Base-by-base conservation (phyloP, 1,140 invertebrate species). In the Brachionus sp. region DNA sequence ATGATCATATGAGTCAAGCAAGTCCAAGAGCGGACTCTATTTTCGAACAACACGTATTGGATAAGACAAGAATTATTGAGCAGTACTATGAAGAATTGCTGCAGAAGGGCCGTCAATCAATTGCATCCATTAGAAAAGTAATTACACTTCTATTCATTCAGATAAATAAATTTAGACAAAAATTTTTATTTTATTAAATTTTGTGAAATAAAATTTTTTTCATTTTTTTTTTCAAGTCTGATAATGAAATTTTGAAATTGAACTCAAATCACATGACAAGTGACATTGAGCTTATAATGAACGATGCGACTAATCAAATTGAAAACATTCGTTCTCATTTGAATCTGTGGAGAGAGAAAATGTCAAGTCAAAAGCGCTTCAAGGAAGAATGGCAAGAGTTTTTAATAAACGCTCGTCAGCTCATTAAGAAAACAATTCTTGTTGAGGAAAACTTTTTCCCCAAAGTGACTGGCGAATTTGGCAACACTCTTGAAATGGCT, bases 391-490 rank as follows among this genome's bases (percentile, higher is more conserved):
- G 92, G 88, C 91, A 93, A 85, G 90, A 91, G 87, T 92, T 92
- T 86, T 90, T 94, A 86, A 91, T 92, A 86, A 93, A 94, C 87
- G 93, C 93, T 84, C 91, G 91, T 68, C 92, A 91, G 90, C 93
- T 94, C 33, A 91, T 94, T 84, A 91, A 92, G 85, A 93, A 91
- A 91, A 92, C 93, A 84, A 91, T 92, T n/a, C 92, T 92, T 88
- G 90, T 93, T 85, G 92, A 93, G 85, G 90, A 91, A 75, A 92
- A 93, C 84, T 88, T 94, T 82, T 95, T 94, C 90, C 93, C 93
- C 13, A 90, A 94, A 19, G 91, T 95, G 82, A 92, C 91, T 53
- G 91, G 91, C 37, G 90, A 91, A 80, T 91, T 92, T 1, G 90
- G 90, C 44, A 84, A 85, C 53, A 87, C 87, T 0, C 77, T 86